Percentiles rank a stretch among this genome's conserved stretches.
Conservation (phyloP, 30 jellyfish, hydroid and myxozoan species). For the Clytia hemisphaerica region DNA sequence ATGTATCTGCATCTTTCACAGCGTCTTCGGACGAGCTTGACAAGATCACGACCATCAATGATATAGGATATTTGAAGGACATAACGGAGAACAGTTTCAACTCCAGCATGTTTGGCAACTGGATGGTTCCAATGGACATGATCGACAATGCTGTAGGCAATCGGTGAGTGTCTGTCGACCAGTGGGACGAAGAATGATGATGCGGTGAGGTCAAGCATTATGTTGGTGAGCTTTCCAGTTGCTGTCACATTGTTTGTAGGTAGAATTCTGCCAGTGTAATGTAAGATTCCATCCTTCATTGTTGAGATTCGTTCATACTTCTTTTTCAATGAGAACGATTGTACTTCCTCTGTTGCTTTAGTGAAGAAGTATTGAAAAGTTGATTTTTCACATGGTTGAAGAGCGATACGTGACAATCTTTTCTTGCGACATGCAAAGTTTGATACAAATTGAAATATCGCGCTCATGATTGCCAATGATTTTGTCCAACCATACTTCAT, state of each 20-base stretch:
- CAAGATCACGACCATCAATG: not conserved
- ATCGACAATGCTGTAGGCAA: no score
- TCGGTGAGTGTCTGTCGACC: constrained; percentile 2
- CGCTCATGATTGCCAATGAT: no score
- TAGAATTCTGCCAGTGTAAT: not conserved
- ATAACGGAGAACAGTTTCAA: not conserved
- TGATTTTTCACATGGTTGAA: no score
- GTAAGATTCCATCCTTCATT: no score
- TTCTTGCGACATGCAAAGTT: no score
- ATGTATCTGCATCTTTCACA: not conserved
- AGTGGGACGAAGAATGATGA: not conserved
- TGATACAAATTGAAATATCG: no score
- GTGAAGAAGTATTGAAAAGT: not conserved
- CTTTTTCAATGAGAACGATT: no score
- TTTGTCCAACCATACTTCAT: no score
- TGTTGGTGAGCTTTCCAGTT: not conserved
- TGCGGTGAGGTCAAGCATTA: not conserved
- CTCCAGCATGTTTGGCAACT: no score
- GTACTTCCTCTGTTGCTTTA: constrained; percentile 1
- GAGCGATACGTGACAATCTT: no score
- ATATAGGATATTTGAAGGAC: not conserved
- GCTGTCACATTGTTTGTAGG: not conserved
- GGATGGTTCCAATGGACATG: no score
- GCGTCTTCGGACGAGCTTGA: not conserved
- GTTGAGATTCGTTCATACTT: not conserved